These are phyloP conservation scores for Pyralis farinalis DNA, from an alignment of 2,888 invertebrate genomes.

Conservation along the genomic window DNA sequence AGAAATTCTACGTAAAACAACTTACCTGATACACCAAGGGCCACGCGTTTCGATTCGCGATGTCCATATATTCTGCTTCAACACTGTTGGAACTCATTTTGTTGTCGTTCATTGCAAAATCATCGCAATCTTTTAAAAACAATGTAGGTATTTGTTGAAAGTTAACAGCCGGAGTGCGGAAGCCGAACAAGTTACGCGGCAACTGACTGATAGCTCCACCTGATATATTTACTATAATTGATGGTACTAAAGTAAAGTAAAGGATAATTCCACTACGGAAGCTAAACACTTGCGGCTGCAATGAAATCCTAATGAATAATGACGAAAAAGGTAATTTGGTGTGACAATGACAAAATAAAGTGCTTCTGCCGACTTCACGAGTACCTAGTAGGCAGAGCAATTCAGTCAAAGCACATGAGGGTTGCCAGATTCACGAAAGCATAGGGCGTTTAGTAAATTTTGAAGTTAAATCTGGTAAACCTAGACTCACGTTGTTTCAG, in stretches of 20 bases:
- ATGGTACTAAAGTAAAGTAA: background rate
- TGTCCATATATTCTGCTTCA: slow-evolving; percentile 87
- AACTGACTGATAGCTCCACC: background rate
- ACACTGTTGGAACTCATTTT: slow-evolving; percentile 56
- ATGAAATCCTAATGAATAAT: background rate
- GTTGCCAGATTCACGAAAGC: too few species aligned
- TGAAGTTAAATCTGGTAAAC: too few species aligned
- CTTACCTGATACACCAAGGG: slow-evolving; percentile 85
- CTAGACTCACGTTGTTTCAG: too few species aligned
- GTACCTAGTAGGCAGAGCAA: too few species aligned
- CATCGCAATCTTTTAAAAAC: slow-evolving; percentile 34
- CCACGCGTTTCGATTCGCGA: slow-evolving; percentile 87
- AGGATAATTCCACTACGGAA: background rate
- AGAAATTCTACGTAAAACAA: background rate
- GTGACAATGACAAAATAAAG: too few species aligned
- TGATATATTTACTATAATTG: background rate
- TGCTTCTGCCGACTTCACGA: background rate
- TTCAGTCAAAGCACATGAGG: too few species aligned
- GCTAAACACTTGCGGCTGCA: background rate
- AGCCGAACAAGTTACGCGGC: slow-evolving; percentile 15
- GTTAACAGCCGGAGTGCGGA: slow-evolving; percentile 36
- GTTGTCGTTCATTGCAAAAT: slow-evolving; percentile 33
- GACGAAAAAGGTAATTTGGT: background rate
- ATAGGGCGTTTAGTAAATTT: too few species aligned
- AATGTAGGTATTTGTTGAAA: slow-evolving; percentile 24